These are phyloP conservation scores for Parnassius glacialis DNA, from an alignment of 2,888 invertebrate species.

Conservation along the genomic window DNA sequence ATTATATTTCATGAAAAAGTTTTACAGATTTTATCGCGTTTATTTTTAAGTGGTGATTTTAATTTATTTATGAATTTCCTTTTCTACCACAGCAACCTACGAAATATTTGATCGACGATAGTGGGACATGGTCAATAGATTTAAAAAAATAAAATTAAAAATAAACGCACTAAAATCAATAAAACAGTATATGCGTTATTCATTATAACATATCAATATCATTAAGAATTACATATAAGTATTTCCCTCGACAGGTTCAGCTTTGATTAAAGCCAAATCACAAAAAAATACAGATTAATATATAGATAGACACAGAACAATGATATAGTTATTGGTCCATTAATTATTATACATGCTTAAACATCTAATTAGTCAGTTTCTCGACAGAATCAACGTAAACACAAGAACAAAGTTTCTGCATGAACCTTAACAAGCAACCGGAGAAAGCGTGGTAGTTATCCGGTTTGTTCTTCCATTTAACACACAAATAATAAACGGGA, in stretches of 20 bases:
- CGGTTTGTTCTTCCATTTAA: slow-evolving; percentile 84
- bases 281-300: slow-evolving; percentile 10
- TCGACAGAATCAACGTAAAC: slow-evolving; percentile 82
- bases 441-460: slow-evolving; percentile 75
- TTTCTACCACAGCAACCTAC: too few relatives aligned
- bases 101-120: too few relatives aligned
- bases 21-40: too few relatives aligned
- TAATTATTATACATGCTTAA: not conserved
- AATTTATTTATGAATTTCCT: too few relatives aligned
- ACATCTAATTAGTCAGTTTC: slow-evolving; percentile 66
- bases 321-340: slow-evolving; percentile 14
- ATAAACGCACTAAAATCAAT: too few relatives aligned
- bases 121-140: not conserved
- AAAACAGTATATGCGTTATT: too few relatives aligned
- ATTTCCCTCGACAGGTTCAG: not conserved
- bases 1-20: too few relatives aligned
- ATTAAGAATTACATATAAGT: not conserved
- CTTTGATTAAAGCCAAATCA: not conserved
- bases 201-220: not conserved
- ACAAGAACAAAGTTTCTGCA: slow-evolving; percentile 84
- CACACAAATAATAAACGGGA: slow-evolving; percentile 89
- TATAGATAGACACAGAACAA: not conserved
- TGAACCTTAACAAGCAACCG: slow-evolving; percentile 73
- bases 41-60: too few relatives aligned
- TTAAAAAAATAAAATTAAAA: not conserved